Evolutionary conservation across 2,797 vertebrate species (phyloP), one percentile per base, ranked within the genome.

Genomic region (Nyctibius grandis): DNA sequence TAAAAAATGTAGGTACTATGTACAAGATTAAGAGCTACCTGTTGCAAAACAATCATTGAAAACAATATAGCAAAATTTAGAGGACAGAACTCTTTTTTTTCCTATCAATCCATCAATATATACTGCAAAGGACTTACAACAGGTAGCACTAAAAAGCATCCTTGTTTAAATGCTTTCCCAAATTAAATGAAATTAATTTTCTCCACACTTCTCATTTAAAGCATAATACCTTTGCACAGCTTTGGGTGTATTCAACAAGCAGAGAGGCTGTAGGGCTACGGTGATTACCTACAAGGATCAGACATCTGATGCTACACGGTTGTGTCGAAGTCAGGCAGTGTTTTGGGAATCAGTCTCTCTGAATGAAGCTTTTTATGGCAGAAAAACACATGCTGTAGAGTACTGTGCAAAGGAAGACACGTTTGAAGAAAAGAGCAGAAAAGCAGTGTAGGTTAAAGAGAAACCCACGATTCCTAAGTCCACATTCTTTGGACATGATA

Each of bases 231-330:
- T 91, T 31, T n/a, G 19, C 33, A 42, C 4, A 65, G 47, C 16
- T 67, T 67, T 25, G 18, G 25, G 73, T 4, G 1, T 2, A 15
- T 51, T 31, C 8, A 33, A 63, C 12, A 42, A 75, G 38, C 42
- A 48, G 21, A 45, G 17, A 36, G 20, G 14, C 6, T 33, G 13
- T 15, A 33, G 53, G 67, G 33, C 72, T 73, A 16, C 2, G 1
- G 51, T 2, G 18, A 33, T 42, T 33, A 54, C 21, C 38, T 38
- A 15, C 63, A 63, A 61, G 20, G 33, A 84, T 42, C 25, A 31
- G 59, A 11, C 9, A 12, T 26, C 57, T 56, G 16, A 31, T 42
- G 56, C 45, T 53, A 6, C 1, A 0, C 1, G 23, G 21, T 13
- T 11, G 14, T 3, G 1, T 4, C 29, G 50, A 67, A 84, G 25